A percentile compares a stretch with the other conserved stretches of the same genome.
phyloP scores from a whole-genome alignment of 2,888 invertebrate genomes.

The Rhagium mordax region DNA sequence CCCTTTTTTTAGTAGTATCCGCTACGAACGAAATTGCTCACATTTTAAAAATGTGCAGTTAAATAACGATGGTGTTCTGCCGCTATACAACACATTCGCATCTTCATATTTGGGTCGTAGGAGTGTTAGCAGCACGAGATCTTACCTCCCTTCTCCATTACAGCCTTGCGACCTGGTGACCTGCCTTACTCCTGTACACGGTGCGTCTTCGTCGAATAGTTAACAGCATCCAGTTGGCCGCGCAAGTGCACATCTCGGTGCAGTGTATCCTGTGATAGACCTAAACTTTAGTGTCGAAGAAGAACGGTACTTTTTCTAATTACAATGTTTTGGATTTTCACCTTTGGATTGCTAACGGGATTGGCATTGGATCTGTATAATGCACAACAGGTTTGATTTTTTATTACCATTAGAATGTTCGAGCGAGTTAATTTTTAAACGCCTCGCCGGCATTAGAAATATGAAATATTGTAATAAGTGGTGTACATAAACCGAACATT shows the following conservation, averaged over 20 bases:
- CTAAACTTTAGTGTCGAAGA: slow-evolving; percentile 6
- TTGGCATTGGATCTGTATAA: slow-evolving; percentile 11
- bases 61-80: not conserved
- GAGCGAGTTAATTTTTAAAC: not conserved
- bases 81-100: slow-evolving; percentile 7
- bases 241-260: slow-evolving; percentile 27
- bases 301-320: not conserved
- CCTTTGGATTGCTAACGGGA: slow-evolving; percentile 28
- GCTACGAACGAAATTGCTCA: not conserved
- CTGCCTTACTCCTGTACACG: slow-evolving; percentile 29
- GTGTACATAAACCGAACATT: not conserved
- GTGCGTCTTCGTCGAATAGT: slow-evolving; percentile 33
- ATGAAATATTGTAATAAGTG: not conserved
- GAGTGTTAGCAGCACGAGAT: slow-evolving; percentile 27
- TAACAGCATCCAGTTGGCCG: slow-evolving; percentile 29
- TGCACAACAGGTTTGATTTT: slow-evolving; percentile 28
- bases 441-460: slow-evolving; percentile 1
- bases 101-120: slow-evolving; percentile 28
- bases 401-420: slow-evolving; percentile 14
- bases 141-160: slow-evolving; percentile 42
- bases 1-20: too few relatives aligned
- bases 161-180: slow-evolving; percentile 57
- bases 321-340: slow-evolving; percentile 25
- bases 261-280: slow-evolving; percentile 11
- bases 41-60: not conserved